Evolutionary conservation across 2,113 vertebrate genomes (phyloP), one percentile per base, ranked within the genome.

Genomic region (Polypterus senegalus): DNA sequence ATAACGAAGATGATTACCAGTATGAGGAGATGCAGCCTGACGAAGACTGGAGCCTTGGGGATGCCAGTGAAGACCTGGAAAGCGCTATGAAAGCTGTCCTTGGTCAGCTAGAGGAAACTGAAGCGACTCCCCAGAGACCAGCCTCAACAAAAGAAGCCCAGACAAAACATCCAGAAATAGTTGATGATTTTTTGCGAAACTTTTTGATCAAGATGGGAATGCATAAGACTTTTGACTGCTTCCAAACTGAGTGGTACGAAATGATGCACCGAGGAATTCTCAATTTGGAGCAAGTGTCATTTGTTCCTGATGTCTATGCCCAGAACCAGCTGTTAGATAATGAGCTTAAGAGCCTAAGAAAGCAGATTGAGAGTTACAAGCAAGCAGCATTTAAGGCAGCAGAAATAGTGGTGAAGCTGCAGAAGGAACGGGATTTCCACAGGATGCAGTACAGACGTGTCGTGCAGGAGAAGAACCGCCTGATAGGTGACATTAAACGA

Each of bases 221-320:
- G 95, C 77, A 63, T 44, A 85, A 83, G 71, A 97, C 95, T 3
- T 77, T 97, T 4, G 70, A 92, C 57, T 92, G 88, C 74, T 98
- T 98, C 70, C 90, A 97, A 46, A 83, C 74, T 0, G 94, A 99
- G 85, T 93, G 93, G 94, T 86, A 83, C 5, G 91, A 94, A 58
- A 71, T 90, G 65, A 58, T 71, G 27, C 71, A 91, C 59, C 90
- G 76, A 63, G 89, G 88, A n/a, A 5, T 66, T 9, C n/a, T 89
- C 9, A 66, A 74, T n/a, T 7, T 67, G 3, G 64, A 66, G 7
- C 65, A 64, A 9, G 3, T 49, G 5, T 83, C 60, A 3, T 69
- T 74, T 48, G 82, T 92, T 44, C 90, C 90, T 51, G 64, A 85
- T 3, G 82, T 82, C n/a, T 90, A 91, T 61, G 73, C 46, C 0